Base-by-base conservation (phyloP, 2,797 vertebrate genomes). In the Eleutherodactylus coqui region DNA sequence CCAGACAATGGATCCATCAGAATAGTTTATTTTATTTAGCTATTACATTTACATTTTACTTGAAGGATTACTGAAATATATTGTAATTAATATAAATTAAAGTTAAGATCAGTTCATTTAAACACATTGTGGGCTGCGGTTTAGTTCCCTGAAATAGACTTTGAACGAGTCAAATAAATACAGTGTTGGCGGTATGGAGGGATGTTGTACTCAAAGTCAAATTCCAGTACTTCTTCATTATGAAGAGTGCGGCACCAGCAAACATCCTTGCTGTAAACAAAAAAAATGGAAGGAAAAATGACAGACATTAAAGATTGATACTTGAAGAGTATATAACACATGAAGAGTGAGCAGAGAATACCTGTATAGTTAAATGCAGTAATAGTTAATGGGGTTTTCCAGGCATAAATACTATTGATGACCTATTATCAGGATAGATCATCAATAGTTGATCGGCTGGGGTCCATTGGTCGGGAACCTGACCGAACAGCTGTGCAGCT, bases 241-340 rank as follows among this genome's bases (percentile, higher is more conserved):
- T 86, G 43, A 24, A 86, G 21, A 36, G 11, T 67, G 29, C 45
- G 60, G 13, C 70, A 67, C 85, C 85, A 86, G 27, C 78, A 86
- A 60, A 86, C 43, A 70, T 79, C 79, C 36, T 82, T 82, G 53
- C 85, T 86, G 45, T 32, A 75, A 64, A 86, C 14, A 51, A 32
- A 81, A 32, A 81, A 10, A 80, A 79, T 34, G n/a, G 3, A 70
- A 32, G 10, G 6, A 13, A 78, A 69, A 38, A 79, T 72, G 11
- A 36, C n/a, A 82, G 14, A 72, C 17, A n/a, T 45, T 11, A 73
- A 73, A 73, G n/a, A n/a, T n/a, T n/a, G n/a, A n/a, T n/a, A n/a
- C n/a, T n/a, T n/a, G n/a, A n/a, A n/a, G n/a, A n/a, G n/a, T 73
- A n/a, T 45, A 0, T n/a, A 14, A 72, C n/a, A 38, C 34, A 69